Evolutionary conservation across 64 coral and sea anemone species (phyloP).

Genomic region (Pocillopora verrucosa): DNA sequence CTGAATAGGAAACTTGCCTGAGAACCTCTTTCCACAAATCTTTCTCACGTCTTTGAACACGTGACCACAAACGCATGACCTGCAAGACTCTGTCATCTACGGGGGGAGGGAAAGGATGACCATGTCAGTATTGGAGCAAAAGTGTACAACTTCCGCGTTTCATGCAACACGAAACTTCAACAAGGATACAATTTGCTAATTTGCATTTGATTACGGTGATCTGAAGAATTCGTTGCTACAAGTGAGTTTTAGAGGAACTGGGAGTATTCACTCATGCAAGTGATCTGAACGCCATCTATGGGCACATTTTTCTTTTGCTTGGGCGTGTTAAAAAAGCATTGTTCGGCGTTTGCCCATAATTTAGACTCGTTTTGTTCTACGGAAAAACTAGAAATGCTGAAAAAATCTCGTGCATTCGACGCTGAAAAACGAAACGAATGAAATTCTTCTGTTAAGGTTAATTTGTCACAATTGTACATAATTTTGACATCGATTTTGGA

Average conservation of each 20-base stretch:
- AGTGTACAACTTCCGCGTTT: not conserved
- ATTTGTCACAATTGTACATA: too few relatives aligned
- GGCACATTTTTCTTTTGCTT: not conserved
- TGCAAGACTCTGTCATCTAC: slow-evolving; percentile 31
- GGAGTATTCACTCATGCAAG: not conserved
- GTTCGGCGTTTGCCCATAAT: not conserved
- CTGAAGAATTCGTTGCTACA: not conserved
- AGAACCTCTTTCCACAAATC: slow-evolving; percentile 38
- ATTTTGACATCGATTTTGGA: too few relatives aligned
- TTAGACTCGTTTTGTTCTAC: not conserved
- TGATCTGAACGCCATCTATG: not conserved
- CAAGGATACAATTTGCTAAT: not conserved
- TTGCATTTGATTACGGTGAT: not conserved
- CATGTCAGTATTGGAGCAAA: not conserved
- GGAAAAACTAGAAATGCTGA: not conserved
- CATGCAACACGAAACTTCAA: not conserved
- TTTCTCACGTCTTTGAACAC: slow-evolving; percentile 26
- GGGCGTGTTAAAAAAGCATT: not conserved
- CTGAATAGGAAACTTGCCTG: not conserved
- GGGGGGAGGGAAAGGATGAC: not conserved
- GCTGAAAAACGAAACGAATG: not conserved
- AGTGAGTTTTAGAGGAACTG: not conserved
- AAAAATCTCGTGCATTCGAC: not conserved
- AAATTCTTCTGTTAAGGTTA: too few relatives aligned
- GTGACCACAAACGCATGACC: slow-evolving; percentile 34